Conservation (phyloP, 2,888 invertebrate genomes). For the Dusona sp. region DNA sequence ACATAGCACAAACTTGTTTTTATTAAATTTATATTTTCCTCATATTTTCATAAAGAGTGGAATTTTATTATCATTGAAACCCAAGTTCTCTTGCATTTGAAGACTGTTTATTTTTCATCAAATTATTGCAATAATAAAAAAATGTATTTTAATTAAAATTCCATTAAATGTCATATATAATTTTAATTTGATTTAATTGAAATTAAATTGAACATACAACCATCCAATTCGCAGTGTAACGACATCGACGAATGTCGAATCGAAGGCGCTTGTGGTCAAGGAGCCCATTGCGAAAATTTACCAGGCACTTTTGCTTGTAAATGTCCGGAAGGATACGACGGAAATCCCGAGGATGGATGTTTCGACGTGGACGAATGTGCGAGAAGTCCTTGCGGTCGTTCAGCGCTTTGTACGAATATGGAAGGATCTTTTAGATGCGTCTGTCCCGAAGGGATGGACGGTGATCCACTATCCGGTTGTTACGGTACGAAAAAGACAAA, state of each 20-base stretch:
- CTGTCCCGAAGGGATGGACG: constrained; percentile 93
- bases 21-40: not conserved
- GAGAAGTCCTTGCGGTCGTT: constrained; percentile 91
- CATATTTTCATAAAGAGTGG: not conserved
- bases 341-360: constrained; percentile 92
- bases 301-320: constrained; percentile 93
- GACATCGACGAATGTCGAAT: constrained; percentile 94
- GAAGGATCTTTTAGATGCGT: constrained; percentile 92
- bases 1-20: too few species aligned
- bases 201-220: not conserved
- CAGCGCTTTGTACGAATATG: constrained; percentile 92
- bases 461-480: constrained; percentile 91
- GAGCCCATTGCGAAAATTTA: constrained; percentile 92
- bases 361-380: constrained; percentile 91
- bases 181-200: too few species aligned
- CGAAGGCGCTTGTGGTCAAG: constrained; percentile 90
- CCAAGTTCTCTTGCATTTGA: too few species aligned
- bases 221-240: constrained; percentile 87
- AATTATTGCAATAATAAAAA: too few species aligned
- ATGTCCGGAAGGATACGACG: constrained; percentile 93
- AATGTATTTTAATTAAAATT: too few species aligned
- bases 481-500: constrained; percentile 87
- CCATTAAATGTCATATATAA: too few species aligned
- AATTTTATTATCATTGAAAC: too few species aligned
- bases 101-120: too few species aligned